Conservation (phyloP, 2,113 vertebrate genomes). For the Rhinogobius similis region DNA sequence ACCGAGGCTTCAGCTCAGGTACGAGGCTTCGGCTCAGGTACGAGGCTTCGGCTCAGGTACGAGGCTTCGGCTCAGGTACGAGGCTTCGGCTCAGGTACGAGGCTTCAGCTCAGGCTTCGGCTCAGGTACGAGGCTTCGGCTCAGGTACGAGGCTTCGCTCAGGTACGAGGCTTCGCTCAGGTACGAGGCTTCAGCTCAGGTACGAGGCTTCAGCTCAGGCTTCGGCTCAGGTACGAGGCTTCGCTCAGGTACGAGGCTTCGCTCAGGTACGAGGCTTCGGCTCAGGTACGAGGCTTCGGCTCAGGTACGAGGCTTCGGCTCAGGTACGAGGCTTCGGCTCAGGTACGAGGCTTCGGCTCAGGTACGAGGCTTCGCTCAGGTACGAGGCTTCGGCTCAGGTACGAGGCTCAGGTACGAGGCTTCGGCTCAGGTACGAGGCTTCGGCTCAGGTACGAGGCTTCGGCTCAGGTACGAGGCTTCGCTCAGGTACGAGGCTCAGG, state of each 20-base stretch:
- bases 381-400: too few species aligned
- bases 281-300: too few species aligned
- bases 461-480: too few species aligned
- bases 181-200: neutral
- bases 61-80: neutral
- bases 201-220: neutral
- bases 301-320: too few species aligned
- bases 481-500: neutral
- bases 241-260: too few species aligned
- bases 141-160: too few species aligned
- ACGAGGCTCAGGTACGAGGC: neutral
- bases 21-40: conserved; percentile 30
- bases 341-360: too few species aligned
- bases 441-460: too few species aligned
- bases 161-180: too few species aligned
- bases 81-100: neutral
- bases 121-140: too few species aligned
- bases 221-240: too few species aligned
- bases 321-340: neutral
- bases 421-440: neutral
- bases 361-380: too few species aligned
- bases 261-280: neutral
- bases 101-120: neutral
- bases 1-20: conserved; percentile 85
- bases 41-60: neutral